Evolutionary conservation across 2,113 vertebrate genomes (phyloP).

Genomic region (Lepisosteus oculatus): DNA sequence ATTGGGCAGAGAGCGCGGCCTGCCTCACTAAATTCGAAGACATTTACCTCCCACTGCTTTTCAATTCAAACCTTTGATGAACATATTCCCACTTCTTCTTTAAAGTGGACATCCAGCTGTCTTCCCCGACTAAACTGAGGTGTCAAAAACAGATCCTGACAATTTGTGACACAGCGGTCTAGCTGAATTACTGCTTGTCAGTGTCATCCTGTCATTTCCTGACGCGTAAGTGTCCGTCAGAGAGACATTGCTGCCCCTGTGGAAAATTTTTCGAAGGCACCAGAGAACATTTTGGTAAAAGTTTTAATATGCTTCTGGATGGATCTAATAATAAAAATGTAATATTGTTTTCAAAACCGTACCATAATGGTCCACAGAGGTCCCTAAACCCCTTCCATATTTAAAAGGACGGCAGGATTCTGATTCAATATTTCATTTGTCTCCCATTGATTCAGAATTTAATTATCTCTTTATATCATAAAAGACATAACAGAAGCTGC

Average conservation of each 20-base stretch:
- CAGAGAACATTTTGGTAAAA: conserved; percentile 30
- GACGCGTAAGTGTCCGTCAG: conserved; percentile 73
- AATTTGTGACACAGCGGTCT: conserved; percentile 89
- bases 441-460: conserved; percentile 12
- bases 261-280: conserved; percentile 39
- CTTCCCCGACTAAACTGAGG: conserved; percentile 80
- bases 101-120: conserved; percentile 77
- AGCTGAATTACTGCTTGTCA: conserved; percentile 85
- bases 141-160: conserved; percentile 89
- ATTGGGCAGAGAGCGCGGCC: conserved; percentile 72
- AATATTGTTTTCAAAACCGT: conserved; percentile 33
- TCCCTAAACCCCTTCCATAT: conserved; percentile 32
- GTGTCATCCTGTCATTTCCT: conserved; percentile 82
- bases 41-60: conserved; percentile 83
- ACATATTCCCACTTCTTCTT: conserved; percentile 81
- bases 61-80: conserved; percentile 86
- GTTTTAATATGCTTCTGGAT: conserved; percentile 32
- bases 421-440: background rate
- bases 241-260: conserved; percentile 48
- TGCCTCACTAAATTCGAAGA: conserved; percentile 76
- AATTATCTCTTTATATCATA: too few species aligned
- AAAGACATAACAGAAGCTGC: too few species aligned
- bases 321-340: conserved; percentile 24
- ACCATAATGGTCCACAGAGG: conserved; percentile 32
- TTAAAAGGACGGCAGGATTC: conserved; percentile 7